Percentiles rank a stretch among this genome's conserved stretches.
phyloP scores from a whole-genome alignment of 1,140 invertebrate genomes.

The Anoplophora glabripennis region DNA sequence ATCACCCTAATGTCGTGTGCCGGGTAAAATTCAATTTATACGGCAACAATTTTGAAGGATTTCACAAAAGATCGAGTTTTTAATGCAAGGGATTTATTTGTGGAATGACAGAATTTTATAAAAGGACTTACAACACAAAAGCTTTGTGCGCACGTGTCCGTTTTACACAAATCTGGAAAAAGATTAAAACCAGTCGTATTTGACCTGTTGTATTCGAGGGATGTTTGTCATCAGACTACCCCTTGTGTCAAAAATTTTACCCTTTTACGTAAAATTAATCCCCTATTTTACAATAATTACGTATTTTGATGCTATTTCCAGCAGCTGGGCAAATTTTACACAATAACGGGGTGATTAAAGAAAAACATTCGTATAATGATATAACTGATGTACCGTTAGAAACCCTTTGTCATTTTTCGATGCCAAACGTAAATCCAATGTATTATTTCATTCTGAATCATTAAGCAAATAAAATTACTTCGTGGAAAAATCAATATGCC shows the following conservation, averaged over 20 bases:
- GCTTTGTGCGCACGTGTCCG: slow-evolving; percentile 34
- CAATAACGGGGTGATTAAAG: slow-evolving; percentile 34
- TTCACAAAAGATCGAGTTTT: slow-evolving; percentile 30
- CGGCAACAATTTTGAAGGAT: slow-evolving; percentile 33
- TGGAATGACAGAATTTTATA: slow-evolving; percentile 30
- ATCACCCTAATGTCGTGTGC: slow-evolving; percentile 28
- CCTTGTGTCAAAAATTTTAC: slow-evolving; percentile 42
- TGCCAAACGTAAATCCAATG: too few species aligned
- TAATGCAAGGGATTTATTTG: slow-evolving; percentile 28
- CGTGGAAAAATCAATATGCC: too few species aligned
- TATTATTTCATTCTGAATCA: too few species aligned
- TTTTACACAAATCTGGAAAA: slow-evolving; percentile 45
- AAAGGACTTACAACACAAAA: slow-evolving; percentile 31
- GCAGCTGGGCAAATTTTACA: slow-evolving; percentile 37
- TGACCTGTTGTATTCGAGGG: slow-evolving; percentile 37
- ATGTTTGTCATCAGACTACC: slow-evolving; percentile 41
- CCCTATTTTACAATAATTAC: slow-evolving; percentile 49
- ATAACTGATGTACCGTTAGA: too few species aligned
- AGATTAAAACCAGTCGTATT: slow-evolving; percentile 19
- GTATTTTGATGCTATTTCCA: slow-evolving; percentile 42
- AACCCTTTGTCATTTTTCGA: too few species aligned
- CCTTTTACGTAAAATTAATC: slow-evolving; percentile 45
- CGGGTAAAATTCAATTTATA: slow-evolving; percentile 37
- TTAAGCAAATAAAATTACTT: too few species aligned
- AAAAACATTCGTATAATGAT: slow-evolving; percentile 27